A percentile compares a stretch with the other conserved stretches of the same genome.
Evolutionary conservation across 2,888 invertebrate genomes (phyloP).

Genomic region (Ischnus inquisitorius): DNA sequence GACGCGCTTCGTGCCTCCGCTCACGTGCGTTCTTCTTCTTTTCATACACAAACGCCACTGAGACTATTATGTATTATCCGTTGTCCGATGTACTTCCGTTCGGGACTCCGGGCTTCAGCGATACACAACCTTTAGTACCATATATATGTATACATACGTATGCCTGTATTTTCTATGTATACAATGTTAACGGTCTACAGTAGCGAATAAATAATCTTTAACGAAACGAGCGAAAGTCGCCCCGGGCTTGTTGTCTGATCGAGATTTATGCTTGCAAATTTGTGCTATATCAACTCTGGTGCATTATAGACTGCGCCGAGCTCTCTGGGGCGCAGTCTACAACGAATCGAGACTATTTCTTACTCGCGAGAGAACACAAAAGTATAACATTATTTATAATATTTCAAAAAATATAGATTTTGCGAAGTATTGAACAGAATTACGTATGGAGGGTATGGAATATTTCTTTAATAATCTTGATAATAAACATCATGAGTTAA

Average conservation of each 20-base stretch:
- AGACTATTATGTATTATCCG: slow-evolving; percentile 56
- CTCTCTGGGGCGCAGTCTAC: background rate
- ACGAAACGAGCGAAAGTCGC: slow-evolving; percentile 41
- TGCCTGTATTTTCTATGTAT: slow-evolving; percentile 23
- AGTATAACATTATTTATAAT: background rate
- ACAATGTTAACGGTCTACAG: slow-evolving; percentile 17
- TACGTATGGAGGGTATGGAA: too few species aligned
- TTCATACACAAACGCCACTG: slow-evolving; percentile 1
- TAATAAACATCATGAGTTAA: too few species aligned
- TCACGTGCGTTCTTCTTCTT: slow-evolving; percentile 70
- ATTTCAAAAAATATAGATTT: background rate
- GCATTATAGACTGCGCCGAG: slow-evolving; percentile 21
- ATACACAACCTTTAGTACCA: slow-evolving; percentile 41
- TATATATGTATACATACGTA: background rate
- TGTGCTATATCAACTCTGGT: slow-evolving; percentile 15
- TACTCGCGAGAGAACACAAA: background rate
- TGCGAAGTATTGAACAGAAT: too few species aligned
- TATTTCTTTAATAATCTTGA: too few species aligned
- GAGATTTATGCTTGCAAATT: slow-evolving; percentile 43
- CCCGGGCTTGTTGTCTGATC: slow-evolving; percentile 26
- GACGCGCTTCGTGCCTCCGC: slow-evolving; percentile 74
- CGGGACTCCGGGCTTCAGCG: slow-evolving; percentile 51
- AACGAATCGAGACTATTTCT: background rate
- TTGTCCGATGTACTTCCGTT: slow-evolving; percentile 75
- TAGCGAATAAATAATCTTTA: slow-evolving; percentile 55